Base-by-base conservation (phyloP, 2,797 vertebrate species). In the Phalanger gymnotis region DNA sequence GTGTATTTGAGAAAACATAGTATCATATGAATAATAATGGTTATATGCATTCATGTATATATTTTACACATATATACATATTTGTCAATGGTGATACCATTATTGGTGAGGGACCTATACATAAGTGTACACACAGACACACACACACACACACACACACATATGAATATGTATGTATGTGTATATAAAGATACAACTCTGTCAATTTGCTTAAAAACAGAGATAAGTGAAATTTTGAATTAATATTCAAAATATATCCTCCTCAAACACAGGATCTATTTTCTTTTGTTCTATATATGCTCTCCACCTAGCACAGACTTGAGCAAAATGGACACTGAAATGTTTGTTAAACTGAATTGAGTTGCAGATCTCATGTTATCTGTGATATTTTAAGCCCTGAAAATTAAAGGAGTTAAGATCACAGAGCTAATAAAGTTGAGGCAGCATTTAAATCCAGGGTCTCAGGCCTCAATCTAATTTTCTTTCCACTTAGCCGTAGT, bases 131-230 rank as follows among this genome's bases (percentile, higher is more conserved):
- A 31, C 9, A 31, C 11, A n/a, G 1, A n/a, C 14, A n/a, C 16
- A 1, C 16, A 66, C 6, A 2, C 14, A 6, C 13, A 34, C 0
- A 31, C 4, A 61, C 0, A 6, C 2, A 1, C 4, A 13, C n/a
- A 7, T 66, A 16, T 34, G 0, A n/a, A 2, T 19, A 0, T 61
- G 31, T 31, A 0, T 61, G 14, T 61, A 4, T 61, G 4, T 61
- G 9, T 61, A 34, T 61, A 11, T 34, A 61, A 61, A 34, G 2
- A 34, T 34, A 19, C 0, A 40, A 22, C 66, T 40, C 16, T 73
- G n/a, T 22, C n/a, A 40, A 40, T 40, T 73, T 61, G 34, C 12
- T 61, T 61, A 61, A 61, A 34, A 61, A 4, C 11, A 14, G 12
- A 14, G 19, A 58, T 30, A 73, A 73, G n/a, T 73, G n/a, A 73